Conservation (phyloP, 2,113 vertebrate species). For the Thunnus maccoyii region DNA sequence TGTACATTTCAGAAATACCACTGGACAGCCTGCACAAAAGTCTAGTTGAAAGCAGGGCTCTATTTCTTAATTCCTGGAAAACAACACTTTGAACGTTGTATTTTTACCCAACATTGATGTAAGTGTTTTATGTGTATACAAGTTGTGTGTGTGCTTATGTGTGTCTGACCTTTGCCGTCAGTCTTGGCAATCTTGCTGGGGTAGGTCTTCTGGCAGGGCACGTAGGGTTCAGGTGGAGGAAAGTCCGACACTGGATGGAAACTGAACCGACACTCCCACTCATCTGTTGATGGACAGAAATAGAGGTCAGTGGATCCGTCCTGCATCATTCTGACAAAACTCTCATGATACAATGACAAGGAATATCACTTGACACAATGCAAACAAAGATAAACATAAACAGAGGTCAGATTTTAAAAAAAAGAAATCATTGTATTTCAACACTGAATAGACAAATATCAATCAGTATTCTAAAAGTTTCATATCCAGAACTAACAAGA, state of each 20-base stretch:
- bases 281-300: conserved; percentile 85
- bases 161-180: conserved; percentile 90
- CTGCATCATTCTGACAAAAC: neutral
- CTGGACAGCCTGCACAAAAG: neutral
- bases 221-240: conserved; percentile 94
- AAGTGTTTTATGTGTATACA: neutral
- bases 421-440: too few species aligned
- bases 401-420: too few species aligned
- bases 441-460: too few species aligned
- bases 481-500: too few species aligned
- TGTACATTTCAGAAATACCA: neutral
- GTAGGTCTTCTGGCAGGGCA: conserved; percentile 91
- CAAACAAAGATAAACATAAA: too few species aligned
- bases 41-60: neutral
- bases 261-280: conserved; percentile 95
- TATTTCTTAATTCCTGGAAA: neutral
- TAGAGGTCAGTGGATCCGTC: neutral
- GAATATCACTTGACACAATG: too few species aligned
- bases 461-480: too few species aligned
- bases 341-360: too few species aligned
- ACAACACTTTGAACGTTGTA: neutral
- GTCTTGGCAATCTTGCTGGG: conserved; percentile 93
- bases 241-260: conserved; percentile 95
- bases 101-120: neutral
- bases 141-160: neutral